Conservation (phyloP, 2,797 vertebrate species). For the Hybognathus amarus region DNA sequence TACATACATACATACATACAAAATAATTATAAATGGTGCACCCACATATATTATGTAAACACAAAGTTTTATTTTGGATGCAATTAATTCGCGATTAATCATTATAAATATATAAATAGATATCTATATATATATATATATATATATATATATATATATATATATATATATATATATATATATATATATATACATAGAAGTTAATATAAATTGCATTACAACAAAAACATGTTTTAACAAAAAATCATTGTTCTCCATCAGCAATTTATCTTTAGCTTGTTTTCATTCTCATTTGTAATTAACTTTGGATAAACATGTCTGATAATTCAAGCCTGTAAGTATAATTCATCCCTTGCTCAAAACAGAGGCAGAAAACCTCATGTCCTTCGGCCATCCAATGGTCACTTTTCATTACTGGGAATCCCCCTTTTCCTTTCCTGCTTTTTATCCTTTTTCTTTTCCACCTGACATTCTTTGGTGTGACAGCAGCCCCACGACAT, state of each 20-base stretch:
- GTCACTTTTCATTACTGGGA: constrained; percentile 44
- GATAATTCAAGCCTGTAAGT: background rate
- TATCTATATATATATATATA: no score
- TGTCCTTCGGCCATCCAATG: background rate
- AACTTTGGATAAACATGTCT: background rate
- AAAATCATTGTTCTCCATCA: background rate
- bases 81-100: no score
- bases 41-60: no score
- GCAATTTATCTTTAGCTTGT: background rate
- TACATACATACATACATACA: no score
- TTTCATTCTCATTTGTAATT: background rate
- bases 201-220: background rate
- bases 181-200: no score
- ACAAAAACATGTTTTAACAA: background rate
- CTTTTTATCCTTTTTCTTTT: constrained; percentile 26
- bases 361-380: background rate
- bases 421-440: constrained; percentile 4
- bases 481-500: constrained; percentile 32
- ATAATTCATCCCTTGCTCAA: constrained; percentile 20
- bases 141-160: no score
- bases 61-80: no score
- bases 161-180: no score
- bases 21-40: no score
- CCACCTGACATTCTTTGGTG: constrained; percentile 46
- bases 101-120: no score